Evolutionary conservation across 2,113 vertebrate species (phyloP).

Genomic region (Heloderma charlesbogerti): DNA sequence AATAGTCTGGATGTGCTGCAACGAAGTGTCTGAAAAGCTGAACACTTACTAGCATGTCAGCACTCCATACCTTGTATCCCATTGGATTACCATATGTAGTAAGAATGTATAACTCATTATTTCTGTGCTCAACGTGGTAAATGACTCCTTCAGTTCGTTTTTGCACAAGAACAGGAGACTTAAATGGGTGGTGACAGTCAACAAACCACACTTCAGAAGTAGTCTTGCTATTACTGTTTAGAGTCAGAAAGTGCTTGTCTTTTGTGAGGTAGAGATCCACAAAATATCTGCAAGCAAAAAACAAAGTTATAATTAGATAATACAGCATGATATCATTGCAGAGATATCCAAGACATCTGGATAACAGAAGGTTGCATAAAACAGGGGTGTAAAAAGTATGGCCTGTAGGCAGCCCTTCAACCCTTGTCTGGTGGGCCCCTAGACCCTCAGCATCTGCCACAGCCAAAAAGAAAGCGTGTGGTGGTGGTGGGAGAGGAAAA

Average conservation of each 20-base stretch:
- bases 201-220: constrained; percentile 92
- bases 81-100: constrained; percentile 86
- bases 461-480: no score
- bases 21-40: not conserved
- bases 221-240: constrained; percentile 93
- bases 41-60: not conserved
- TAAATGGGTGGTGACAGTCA: constrained; percentile 76
- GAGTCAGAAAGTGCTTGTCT: constrained; percentile 86
- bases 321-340: not conserved
- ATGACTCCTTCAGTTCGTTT: constrained; percentile 82
- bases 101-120: constrained; percentile 85
- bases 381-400: no score
- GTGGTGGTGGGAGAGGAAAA: no score
- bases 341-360: not conserved
- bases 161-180: constrained; percentile 85
- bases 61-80: constrained; percentile 85
- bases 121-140: constrained; percentile 91
- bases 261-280: constrained; percentile 90
- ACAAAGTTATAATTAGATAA: constrained; percentile 5
- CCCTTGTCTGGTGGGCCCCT: no score
- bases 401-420: no score
- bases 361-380: not conserved
- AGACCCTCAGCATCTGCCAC: no score
- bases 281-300: constrained; percentile 82
- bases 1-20: not conserved